Evolutionary conservation across 2,888 invertebrate species (phyloP).

Genomic region (Drosophila sordidula): DNA sequence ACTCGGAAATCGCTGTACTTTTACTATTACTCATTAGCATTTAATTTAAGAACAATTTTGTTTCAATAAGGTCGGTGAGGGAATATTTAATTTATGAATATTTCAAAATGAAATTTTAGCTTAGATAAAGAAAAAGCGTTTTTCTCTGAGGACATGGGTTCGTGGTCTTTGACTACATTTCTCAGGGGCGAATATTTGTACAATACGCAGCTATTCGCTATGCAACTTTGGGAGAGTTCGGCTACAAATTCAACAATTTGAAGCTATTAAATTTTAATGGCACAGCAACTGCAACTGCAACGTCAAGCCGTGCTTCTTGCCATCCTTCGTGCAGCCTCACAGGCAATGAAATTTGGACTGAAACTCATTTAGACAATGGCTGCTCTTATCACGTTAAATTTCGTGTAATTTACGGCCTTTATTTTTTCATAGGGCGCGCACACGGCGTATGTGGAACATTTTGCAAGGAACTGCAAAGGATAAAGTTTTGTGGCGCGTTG

Average conservation of each 20-base stretch:
- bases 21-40: no score
- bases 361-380: slow-evolving; percentile 44
- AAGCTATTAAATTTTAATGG: neutral
- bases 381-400: slow-evolving; percentile 60
- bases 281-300: neutral
- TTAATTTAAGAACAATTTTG: no score
- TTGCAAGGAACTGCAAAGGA: slow-evolving; percentile 27
- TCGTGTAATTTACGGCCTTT: slow-evolving; percentile 49
- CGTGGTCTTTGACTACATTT: neutral
- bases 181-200: neutral
- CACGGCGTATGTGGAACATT: slow-evolving; percentile 47
- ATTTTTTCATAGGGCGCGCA: slow-evolving; percentile 17
- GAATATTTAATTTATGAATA: no score
- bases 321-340: neutral
- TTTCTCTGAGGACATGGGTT: no score
- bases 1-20: no score
- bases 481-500: slow-evolving; percentile 59
- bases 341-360: slow-evolving; percentile 5
- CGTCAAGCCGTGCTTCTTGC: neutral
- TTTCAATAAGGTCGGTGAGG: no score
- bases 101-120: no score
- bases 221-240: neutral
- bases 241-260: neutral
- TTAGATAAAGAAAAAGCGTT: no score
- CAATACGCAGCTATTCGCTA: neutral